Conservation (phyloP, 2,797 vertebrate genomes). For the Parauchenoglanis ngamensis region DNA sequence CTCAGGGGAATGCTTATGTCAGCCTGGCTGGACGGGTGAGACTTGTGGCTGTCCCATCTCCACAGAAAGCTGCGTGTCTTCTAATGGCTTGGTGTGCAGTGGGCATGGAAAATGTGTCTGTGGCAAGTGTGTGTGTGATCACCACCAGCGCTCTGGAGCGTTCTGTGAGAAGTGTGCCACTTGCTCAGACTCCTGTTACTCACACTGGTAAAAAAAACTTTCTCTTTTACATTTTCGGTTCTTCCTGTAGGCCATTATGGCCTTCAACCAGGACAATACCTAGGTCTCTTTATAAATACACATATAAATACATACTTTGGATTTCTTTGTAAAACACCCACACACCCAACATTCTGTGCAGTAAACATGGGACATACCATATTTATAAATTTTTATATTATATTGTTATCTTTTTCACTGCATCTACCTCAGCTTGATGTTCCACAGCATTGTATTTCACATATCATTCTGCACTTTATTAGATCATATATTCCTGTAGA, state of each 20-base stretch:
- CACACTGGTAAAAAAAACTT: slow-evolving; percentile 81
- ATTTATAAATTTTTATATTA: background rate
- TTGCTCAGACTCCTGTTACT: slow-evolving; percentile 83
- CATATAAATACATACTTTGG: background rate
- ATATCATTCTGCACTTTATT: background rate
- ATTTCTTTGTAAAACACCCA: background rate
- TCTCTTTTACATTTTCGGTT: slow-evolving; percentile 5
- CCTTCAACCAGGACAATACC: background rate
- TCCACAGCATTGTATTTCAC: background rate
- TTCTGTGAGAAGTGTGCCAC: slow-evolving; percentile 88
- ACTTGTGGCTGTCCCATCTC: slow-evolving; percentile 82
- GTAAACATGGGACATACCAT: background rate
- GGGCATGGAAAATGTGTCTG: slow-evolving; percentile 87
- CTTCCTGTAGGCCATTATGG: background rate
- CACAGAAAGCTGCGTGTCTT: slow-evolving; percentile 78
- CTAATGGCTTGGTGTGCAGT: slow-evolving; percentile 82
- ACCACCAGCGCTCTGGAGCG: slow-evolving; percentile 78
- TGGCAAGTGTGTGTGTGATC: slow-evolving; percentile 86
- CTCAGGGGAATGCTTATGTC: slow-evolving; percentile 83
- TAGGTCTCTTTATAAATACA: background rate
- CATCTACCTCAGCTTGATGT: background rate
- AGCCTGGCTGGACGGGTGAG: slow-evolving; percentile 86
- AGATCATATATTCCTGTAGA: background rate
- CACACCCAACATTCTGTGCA: background rate
- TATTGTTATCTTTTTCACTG: background rate